Evolutionary conservation across 2,113 vertebrate species (phyloP).

Genomic region (Petroica traversi): DNA sequence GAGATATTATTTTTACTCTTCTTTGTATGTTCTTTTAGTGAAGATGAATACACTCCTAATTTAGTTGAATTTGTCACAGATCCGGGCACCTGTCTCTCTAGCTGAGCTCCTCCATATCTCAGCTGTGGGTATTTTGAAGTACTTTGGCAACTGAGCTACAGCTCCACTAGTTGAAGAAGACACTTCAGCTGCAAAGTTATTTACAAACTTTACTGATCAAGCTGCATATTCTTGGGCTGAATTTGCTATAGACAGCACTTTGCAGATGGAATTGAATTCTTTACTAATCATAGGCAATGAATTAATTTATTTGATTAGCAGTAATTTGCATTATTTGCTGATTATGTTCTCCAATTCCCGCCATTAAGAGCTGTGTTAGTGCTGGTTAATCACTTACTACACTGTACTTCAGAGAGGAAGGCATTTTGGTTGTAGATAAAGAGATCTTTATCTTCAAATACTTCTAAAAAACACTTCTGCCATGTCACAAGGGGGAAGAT

Average conservation of each 20-base stretch:
- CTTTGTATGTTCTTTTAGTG: neutral
- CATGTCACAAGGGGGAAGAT: neutral
- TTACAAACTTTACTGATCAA: constrained; percentile 74
- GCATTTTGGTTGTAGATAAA: neutral
- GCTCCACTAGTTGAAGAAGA: constrained; percentile 44
- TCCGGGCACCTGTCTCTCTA: constrained; percentile 65
- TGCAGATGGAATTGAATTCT: constrained; percentile 62
- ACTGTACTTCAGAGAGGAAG: neutral
- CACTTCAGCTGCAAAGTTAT: constrained; percentile 70
- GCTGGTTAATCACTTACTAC: constrained; percentile 13
- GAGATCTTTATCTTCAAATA: neutral
- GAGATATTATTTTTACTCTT: neutral
- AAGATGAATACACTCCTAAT: constrained; percentile 53
- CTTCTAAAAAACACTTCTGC: neutral
- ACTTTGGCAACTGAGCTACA: constrained; percentile 44
- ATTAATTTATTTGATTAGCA: constrained; percentile 65
- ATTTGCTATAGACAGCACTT: constrained; percentile 55
- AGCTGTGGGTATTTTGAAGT: constrained; percentile 49
- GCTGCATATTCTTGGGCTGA: constrained; percentile 40
- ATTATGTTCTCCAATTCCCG: constrained; percentile 21
- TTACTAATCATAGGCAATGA: constrained; percentile 61
- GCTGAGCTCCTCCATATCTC: constrained; percentile 27
- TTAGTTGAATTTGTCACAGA: constrained; percentile 56
- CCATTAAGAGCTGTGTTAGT: neutral
- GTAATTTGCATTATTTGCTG: constrained; percentile 73